phyloP scores from a whole-genome alignment of 2,113 vertebrate genomes.

The Microcebus griseorufus region DNA sequence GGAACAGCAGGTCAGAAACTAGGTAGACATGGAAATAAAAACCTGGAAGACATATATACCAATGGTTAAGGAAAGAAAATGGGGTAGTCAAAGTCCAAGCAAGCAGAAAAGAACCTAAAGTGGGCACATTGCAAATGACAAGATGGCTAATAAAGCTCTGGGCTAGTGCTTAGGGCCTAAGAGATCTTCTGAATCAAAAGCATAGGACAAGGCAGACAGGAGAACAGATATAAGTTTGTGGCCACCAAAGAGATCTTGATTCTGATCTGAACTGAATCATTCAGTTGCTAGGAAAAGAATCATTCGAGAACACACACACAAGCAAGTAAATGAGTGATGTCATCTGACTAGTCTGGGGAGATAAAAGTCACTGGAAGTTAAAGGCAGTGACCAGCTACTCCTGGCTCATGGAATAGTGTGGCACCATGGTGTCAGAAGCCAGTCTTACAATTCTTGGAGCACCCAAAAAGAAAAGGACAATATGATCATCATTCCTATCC shows the following conservation, averaged over 20 bases:
- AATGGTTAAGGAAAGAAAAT: not conserved
- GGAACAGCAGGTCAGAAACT: not conserved
- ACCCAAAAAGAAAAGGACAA: not conserved
- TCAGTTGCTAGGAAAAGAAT: not conserved
- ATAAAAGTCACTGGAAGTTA: not conserved
- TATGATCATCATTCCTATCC: not conserved
- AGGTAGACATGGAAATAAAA: not conserved
- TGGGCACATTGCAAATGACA: not conserved
- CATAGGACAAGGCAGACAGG: not conserved
- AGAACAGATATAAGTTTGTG: not conserved
- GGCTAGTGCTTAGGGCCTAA: not conserved
- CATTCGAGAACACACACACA: not conserved
- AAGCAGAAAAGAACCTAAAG: not conserved
- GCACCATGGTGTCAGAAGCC: not conserved
- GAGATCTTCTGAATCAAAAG: not conserved
- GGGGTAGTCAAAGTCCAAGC: not conserved
- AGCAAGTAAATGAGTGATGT: not conserved
- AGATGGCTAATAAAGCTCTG: not conserved
- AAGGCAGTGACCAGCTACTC: not conserved
- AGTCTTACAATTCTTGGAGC: not conserved
- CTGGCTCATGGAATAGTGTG: not conserved
- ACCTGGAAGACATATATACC: not conserved
- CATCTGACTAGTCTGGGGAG: not conserved
- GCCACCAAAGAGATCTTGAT: not conserved
- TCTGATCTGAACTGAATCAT: not conserved